These are phyloP conservation scores for Sterrhoptilus dennistouni DNA, from an alignment of 2,113 vertebrate genomes.

Conservation along the genomic window DNA sequence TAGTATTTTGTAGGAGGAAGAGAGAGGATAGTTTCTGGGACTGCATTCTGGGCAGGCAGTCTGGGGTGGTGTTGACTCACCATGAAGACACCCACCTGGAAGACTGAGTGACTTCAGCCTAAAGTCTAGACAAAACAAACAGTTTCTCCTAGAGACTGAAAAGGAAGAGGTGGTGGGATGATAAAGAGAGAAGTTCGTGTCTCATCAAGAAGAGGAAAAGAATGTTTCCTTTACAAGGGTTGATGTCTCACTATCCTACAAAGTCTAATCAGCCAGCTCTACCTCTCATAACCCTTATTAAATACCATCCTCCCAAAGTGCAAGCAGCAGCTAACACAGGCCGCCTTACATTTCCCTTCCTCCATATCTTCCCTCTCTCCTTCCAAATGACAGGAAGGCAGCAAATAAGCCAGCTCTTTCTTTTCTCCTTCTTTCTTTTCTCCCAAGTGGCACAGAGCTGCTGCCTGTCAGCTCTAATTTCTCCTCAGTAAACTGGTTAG, in stretches of 20 bases:
- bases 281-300: background rate
- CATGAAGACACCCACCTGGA: slow-evolving; percentile 20
- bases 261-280: background rate
- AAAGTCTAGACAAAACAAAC: slow-evolving; percentile 38
- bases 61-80: slow-evolving; percentile 37
- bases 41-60: slow-evolving; percentile 13
- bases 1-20: slow-evolving; percentile 1
- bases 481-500: background rate
- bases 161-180: slow-evolving; percentile 9
- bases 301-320: background rate
- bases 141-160: background rate
- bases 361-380: background rate
- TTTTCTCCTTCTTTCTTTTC: background rate
- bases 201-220: background rate
- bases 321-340: background rate
- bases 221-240: background rate
- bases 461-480: background rate
- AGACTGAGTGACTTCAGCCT: slow-evolving; percentile 4
- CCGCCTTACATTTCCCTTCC: background rate
- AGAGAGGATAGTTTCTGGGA: background rate
- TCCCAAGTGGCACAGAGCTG: background rate
- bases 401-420: background rate
- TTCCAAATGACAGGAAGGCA: background rate
- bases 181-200: background rate
- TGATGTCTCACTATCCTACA: background rate